Percentiles rank a stretch among this genome's conserved stretches.
Evolutionary conservation across 2,888 invertebrate species (phyloP).

Genomic region (Tyria jacobaeae): DNA sequence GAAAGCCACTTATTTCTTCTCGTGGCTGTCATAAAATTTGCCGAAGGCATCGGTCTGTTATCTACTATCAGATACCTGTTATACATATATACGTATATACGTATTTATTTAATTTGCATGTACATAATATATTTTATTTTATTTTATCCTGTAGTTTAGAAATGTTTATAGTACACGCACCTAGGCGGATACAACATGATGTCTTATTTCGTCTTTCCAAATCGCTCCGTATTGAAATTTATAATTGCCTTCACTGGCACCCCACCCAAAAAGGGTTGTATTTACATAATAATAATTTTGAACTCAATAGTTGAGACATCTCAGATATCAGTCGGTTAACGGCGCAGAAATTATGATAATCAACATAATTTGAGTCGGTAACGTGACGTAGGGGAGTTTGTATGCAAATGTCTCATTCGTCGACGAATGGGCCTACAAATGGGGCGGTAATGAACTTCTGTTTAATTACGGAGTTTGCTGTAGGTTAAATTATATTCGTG

Average conservation of each 20-base stretch:
- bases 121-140: no score
- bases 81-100: no score
- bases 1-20: no score
- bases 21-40: no score
- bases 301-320: slow-evolving; percentile 39
- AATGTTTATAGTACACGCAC: no score
- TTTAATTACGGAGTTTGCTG: slow-evolving; percentile 12
- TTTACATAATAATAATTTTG: slow-evolving; percentile 48
- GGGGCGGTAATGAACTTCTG: slow-evolving; percentile 10
- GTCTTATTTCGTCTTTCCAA: no score
- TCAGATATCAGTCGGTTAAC: slow-evolving; percentile 37
- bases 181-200: no score
- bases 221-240: no score
- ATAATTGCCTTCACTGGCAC: slow-evolving; percentile 18
- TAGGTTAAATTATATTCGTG: slow-evolving; percentile 1
- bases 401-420: slow-evolving; percentile 35
- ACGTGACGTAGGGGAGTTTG: slow-evolving; percentile 17
- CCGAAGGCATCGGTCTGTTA: no score
- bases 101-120: no score
- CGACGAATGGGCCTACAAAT: slow-evolving; percentile 11
- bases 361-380: slow-evolving; percentile 29
- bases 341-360: slow-evolving; percentile 43
- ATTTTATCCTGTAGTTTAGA: no score
- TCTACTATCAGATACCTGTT: no score
- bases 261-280: slow-evolving; percentile 32